Conservation (phyloP, 2,888 invertebrate species). For the Platycheirus albimanus region DNA sequence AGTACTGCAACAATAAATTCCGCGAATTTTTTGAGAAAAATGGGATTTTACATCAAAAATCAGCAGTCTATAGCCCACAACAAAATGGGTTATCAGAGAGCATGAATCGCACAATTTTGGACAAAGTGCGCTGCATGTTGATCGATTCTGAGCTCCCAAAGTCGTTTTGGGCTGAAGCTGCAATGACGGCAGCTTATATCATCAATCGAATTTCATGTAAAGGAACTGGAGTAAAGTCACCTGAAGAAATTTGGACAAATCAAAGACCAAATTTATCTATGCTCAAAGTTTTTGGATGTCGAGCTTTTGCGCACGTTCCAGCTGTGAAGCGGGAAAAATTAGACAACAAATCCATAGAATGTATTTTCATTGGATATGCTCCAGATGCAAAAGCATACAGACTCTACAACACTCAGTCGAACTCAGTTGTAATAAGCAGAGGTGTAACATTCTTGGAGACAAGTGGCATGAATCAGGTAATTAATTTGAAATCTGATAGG, state of each 20-base stretch:
- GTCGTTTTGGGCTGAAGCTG: constrained; percentile 61
- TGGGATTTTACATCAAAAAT: constrained; percentile 58
- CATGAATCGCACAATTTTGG: constrained; percentile 58
- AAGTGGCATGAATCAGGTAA: constrained; percentile 16
- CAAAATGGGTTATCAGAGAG: constrained; percentile 44
- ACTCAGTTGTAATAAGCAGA: constrained; percentile 13
- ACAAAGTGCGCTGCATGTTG: constrained; percentile 53
- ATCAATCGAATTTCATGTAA: neutral
- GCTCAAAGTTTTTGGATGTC: neutral
- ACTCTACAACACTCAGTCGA: neutral
- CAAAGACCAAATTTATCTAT: neutral
- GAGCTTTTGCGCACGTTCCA: neutral
- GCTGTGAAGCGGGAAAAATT: neutral
- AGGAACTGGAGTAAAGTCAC: too few relatives aligned
- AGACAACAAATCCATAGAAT: neutral
- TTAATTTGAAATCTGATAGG: constrained; percentile 3
- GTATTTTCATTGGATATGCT: constrained; percentile 12
- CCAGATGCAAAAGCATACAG: constrained; percentile 10
- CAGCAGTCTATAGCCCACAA: constrained; percentile 45
- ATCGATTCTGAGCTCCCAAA: constrained; percentile 69
- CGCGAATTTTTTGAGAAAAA: constrained; percentile 32
- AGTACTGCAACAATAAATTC: constrained; percentile 61
- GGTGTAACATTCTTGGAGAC: constrained; percentile 23
- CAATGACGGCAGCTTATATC: too few relatives aligned
- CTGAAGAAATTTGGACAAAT: neutral